Evolutionary conservation across 37 sponge, comb jelly and placozoan species (phyloP).

Genomic region (Geodia barretti): DNA sequence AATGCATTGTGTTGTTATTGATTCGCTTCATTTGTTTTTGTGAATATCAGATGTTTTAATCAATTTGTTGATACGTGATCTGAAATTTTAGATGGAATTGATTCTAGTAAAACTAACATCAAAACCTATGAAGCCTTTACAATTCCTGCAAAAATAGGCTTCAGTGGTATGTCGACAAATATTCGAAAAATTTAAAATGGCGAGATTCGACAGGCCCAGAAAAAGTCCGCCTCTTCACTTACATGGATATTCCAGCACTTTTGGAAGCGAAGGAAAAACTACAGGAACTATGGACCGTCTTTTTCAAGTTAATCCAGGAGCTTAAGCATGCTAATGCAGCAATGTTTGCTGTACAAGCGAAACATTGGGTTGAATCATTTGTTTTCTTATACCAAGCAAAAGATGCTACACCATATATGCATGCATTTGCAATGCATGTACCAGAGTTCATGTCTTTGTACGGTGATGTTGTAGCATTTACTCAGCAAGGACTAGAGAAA

Average conservation of each 20-base stretch:
- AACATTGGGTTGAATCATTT: constrained; percentile 32
- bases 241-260: neutral
- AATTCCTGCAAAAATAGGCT: too few relatives aligned
- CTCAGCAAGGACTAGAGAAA: constrained; percentile 39
- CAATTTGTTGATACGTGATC: constrained; percentile 23
- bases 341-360: neutral
- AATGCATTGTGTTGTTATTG: constrained; percentile 31
- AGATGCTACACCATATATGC: constrained; percentile 30
- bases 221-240: constrained; percentile 13
- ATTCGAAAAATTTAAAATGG: neutral
- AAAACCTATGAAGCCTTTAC: constrained; percentile 16
- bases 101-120: neutral
- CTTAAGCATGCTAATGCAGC: constrained; percentile 3
- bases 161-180: constrained; percentile 9
- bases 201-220: constrained; percentile 30
- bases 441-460: constrained; percentile 3
- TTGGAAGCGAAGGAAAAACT: neutral
- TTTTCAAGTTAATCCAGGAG: neutral
- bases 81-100: constrained; percentile 26
- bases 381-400: constrained; percentile 26
- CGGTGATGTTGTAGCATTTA: constrained; percentile 15
- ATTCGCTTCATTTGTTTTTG: constrained; percentile 21
- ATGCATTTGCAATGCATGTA: constrained; percentile 22
- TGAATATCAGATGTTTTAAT: constrained; percentile 30
- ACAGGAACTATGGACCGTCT: constrained; percentile 13